Base-by-base conservation (phyloP, 1,140 invertebrate genomes). In the Plodia interpunctella region DNA sequence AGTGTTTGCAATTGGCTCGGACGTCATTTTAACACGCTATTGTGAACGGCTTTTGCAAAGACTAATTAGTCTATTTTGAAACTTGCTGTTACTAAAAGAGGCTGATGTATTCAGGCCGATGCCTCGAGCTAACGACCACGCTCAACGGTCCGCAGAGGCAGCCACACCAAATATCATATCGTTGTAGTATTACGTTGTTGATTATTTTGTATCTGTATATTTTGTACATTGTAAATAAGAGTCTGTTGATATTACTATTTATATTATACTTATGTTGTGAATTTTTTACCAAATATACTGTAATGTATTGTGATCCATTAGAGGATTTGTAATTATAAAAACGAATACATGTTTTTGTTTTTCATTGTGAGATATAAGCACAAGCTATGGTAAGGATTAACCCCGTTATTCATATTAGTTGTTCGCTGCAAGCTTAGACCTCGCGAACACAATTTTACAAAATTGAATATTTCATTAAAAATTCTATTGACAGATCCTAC, bases 281-380 rank as follows among this genome's bases (percentile, higher is more conserved):
- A 79, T 86, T 86, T 88, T 86, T 63, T 88, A 88, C 85, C 85
- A 88, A 88, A 88, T 88, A 84, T 80, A 79, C 66, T 80, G 67
- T 76, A 76, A 55, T 55, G 57, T 59, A 63, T 65, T 65, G 58
- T 64, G 54, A 60, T 62, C 62, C 58, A 10, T 28, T 18, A 49
- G 70, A 60, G 65, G 62, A 76, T 76, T 74, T 70, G 69, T 74
- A 49, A 64, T 64, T 57, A 62, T 30, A 54, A 55, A 30, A 59
- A 49, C 30, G 38, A 30, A 19, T 50, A 30, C 57, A 44, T 15
- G 50, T 38, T 53, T 11, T 4, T 1, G 25, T 35, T 2, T 59
- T 59, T 8, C 30, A 32, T 10, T 32, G 6, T 32, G 1, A 1
- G 30, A 9, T n/a, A 32, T 32, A 6, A 9, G 4, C 30, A 8